These are phyloP conservation scores for Alouatta palliata DNA, from an alignment of 2,113 vertebrate genomes.

Conservation along the genomic window DNA sequence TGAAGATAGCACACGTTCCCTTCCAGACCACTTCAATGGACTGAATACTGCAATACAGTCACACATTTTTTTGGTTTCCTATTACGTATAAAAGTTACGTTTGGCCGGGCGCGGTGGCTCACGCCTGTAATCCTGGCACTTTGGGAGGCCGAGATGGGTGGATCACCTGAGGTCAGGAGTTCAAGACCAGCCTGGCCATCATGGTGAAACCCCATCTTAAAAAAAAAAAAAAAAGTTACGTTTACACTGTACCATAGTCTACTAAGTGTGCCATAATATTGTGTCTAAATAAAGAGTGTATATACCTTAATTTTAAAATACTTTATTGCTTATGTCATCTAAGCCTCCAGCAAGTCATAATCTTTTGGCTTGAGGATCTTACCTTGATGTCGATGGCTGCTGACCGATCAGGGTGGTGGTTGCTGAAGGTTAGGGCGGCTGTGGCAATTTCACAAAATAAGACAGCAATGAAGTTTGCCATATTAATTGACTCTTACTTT, in stretches of 20 bases:
- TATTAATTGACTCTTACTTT: neutral
- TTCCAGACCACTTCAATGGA: neutral
- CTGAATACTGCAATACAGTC: neutral
- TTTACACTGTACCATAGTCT: neutral
- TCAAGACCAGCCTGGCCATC: too few species aligned
- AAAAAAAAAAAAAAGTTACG: too few species aligned
- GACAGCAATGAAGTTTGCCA: neutral
- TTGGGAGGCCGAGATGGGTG: too few species aligned
- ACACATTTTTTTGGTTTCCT: neutral
- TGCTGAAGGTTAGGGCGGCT: neutral
- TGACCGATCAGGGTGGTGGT: neutral
- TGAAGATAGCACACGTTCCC: neutral
- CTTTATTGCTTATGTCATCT: neutral
- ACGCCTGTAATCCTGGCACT: too few species aligned
- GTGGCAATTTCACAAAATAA: neutral
- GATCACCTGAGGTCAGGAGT: too few species aligned
- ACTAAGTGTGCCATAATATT: neutral
- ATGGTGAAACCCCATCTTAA: too few species aligned
- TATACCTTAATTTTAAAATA: neutral
- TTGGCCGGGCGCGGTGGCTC: too few species aligned
- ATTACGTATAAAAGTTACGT: neutral
- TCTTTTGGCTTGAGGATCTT: neutral
- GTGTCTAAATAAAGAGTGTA: neutral
- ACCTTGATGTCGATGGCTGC: neutral
- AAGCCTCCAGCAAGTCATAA: neutral